Percentiles rank a stretch among this genome's conserved stretches.
These are phyloP conservation scores for Tenebrosternarchus preto DNA, from an alignment of 2,113 vertebrate genomes.

Conservation along the genomic window DNA sequence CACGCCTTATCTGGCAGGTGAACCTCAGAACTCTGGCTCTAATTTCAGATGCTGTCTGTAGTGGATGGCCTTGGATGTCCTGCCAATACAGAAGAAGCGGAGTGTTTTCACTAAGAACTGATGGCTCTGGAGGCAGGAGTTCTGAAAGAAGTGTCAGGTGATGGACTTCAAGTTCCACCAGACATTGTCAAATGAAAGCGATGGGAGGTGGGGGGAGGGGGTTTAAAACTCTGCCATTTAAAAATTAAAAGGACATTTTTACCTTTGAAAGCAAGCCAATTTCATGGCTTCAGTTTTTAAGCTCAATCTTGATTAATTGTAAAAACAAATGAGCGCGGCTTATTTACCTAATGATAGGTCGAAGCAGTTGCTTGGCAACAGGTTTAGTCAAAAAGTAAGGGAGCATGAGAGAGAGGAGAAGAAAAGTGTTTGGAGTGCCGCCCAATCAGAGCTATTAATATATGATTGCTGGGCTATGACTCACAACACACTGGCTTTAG, in stretches of 20 bases:
- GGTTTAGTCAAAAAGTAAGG: slow-evolving; percentile 61
- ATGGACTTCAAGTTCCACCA: too few relatives aligned
- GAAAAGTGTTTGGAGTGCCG: slow-evolving; percentile 55
- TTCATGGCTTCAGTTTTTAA: slow-evolving; percentile 27
- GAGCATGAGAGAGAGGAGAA: slow-evolving; percentile 29
- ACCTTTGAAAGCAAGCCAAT: neutral
- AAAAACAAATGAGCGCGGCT: slow-evolving; percentile 58
- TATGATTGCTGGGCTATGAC: slow-evolving; percentile 54
- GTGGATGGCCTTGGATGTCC: neutral
- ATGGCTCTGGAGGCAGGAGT: neutral
- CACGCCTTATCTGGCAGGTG: neutral
- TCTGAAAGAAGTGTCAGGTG: slow-evolving; percentile 23
- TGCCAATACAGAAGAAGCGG: neutral
- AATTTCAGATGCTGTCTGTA: neutral
- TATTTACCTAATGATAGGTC: slow-evolving; percentile 63
- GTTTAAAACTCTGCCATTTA: slow-evolving; percentile 12
- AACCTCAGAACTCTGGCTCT: slow-evolving; percentile 12
- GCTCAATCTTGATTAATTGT: slow-evolving; percentile 56
- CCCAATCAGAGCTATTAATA: slow-evolving; percentile 61
- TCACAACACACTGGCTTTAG: slow-evolving; percentile 50
- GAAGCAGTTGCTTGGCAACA: slow-evolving; percentile 73
- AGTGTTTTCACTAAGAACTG: neutral
- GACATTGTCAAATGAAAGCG: neutral
- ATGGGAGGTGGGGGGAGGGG: neutral
- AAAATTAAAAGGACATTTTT: slow-evolving; percentile 25